phyloP scores from a whole-genome alignment of 2,113 vertebrate species.

The Trogon melanurus region DNA sequence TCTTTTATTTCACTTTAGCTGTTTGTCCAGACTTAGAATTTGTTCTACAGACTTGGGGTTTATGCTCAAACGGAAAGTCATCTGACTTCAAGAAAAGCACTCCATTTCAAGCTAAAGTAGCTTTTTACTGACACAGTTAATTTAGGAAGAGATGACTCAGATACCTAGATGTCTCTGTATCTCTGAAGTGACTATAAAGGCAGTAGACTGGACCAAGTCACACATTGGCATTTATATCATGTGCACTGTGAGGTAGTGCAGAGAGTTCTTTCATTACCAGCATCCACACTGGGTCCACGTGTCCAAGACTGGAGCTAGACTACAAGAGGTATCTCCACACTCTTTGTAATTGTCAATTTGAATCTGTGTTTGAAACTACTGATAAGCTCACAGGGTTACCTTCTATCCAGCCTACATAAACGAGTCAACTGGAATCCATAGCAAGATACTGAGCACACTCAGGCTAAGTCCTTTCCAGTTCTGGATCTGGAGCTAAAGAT shows the following conservation, averaged over 20 bases:
- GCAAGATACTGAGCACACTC: background rate
- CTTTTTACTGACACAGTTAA: background rate
- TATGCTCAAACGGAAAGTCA: background rate
- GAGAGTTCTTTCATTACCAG: background rate
- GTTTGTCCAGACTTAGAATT: background rate
- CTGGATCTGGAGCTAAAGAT: background rate
- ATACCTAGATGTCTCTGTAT: background rate
- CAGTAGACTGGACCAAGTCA: background rate
- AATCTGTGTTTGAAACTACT: background rate
- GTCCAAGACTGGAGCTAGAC: background rate
- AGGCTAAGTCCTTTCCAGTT: background rate
- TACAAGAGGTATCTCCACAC: background rate
- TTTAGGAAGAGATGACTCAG: slow-evolving; percentile 2
- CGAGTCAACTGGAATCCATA: background rate
- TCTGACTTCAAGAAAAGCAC: background rate
- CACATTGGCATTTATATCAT: background rate
- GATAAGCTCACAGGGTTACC: background rate
- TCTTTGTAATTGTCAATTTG: background rate
- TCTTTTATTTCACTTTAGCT: background rate
- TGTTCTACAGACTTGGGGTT: background rate
- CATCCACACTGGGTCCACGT: background rate
- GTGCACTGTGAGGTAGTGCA: background rate
- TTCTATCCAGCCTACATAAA: background rate
- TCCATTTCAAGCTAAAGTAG: background rate
- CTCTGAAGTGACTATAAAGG: background rate